Percentiles rank a stretch among this genome's conserved stretches.
Evolutionary conservation across 2,113 vertebrate species (phyloP).

Genomic region (Columba livia): DNA sequence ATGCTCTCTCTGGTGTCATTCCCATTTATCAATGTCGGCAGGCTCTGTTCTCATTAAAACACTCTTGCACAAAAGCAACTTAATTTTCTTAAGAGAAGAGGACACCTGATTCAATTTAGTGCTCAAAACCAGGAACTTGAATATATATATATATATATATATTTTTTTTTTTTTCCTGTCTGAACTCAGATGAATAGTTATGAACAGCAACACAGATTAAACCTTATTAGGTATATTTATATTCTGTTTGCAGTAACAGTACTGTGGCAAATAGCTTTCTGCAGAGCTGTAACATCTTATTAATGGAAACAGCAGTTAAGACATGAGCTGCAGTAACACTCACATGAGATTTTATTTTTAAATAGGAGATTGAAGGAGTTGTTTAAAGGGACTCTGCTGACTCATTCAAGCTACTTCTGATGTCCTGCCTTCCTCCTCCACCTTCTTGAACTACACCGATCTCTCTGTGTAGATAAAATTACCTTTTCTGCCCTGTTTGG

Average conservation of each 20-base stretch:
- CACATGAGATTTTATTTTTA: constrained; percentile 50
- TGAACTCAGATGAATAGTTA: constrained; percentile 82
- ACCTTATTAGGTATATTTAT: constrained; percentile 71
- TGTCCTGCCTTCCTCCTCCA: background rate
- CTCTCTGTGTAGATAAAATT: constrained; percentile 1
- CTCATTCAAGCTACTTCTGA: background rate
- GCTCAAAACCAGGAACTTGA: constrained; percentile 79
- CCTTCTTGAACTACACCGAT: background rate
- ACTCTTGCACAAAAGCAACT: constrained; percentile 89
- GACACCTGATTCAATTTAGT: constrained; percentile 99
- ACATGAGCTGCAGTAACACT: background rate
- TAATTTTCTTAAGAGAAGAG: constrained; percentile 99
- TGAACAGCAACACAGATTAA: constrained; percentile 83
- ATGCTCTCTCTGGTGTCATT: constrained; percentile 84
- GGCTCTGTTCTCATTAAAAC: constrained; percentile 94
- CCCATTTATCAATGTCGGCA: constrained; percentile 94
- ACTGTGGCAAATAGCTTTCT: constrained; percentile 57
- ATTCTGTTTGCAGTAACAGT: constrained; percentile 79
- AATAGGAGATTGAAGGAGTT: constrained; percentile 28
- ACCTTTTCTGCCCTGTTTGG: background rate
- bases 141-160: constrained; percentile 74
- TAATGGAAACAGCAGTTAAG: constrained; percentile 52
- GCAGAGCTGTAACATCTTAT: constrained; percentile 42
- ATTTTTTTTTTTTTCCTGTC: constrained; percentile 47
- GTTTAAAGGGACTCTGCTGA: background rate